These are phyloP conservation scores for Agrochola lota DNA, from an alignment of 2,888 invertebrate genomes.

Conservation along the genomic window DNA sequence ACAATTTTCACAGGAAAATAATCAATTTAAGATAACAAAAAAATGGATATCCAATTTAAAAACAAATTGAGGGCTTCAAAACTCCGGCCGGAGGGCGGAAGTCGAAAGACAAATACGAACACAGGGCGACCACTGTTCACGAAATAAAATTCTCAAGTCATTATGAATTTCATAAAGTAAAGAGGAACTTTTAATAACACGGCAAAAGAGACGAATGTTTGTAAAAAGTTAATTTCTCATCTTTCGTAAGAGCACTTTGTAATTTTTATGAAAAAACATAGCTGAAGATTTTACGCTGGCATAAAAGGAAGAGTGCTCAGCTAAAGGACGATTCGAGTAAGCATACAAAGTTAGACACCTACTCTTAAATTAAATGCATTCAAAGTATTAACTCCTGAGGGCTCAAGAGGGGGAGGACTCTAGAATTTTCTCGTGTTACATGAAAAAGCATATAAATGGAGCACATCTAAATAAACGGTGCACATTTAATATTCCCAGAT, in stretches of 20 bases:
- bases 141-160: constrained; percentile 73
- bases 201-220: constrained; percentile 71
- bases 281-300: constrained; percentile 60
- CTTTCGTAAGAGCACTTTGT: constrained; percentile 69
- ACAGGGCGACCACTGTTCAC: constrained; percentile 56
- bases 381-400: constrained; percentile 25
- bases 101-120: constrained; percentile 63
- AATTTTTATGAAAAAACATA: constrained; percentile 61
- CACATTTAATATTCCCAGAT: not conserved
- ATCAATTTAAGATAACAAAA: constrained; percentile 45
- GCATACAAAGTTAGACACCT: not conserved
- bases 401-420: not conserved
- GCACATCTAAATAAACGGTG: constrained; percentile 8
- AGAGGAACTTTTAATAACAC: constrained; percentile 75
- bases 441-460: constrained; percentile 6
- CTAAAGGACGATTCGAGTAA: constrained; percentile 19
- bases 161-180: constrained; percentile 72
- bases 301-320: constrained; percentile 51
- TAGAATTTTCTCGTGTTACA: constrained; percentile 14
- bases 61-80: constrained; percentile 51
- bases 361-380: constrained; percentile 34
- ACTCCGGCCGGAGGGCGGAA: constrained; percentile 40
- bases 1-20: constrained; percentile 33
- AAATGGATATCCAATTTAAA: constrained; percentile 45
- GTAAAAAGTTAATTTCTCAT: constrained; percentile 77